A percentile compares a stretch with the other conserved stretches of the same genome.
Evolutionary conservation across 2,797 vertebrate species (phyloP).

Genomic region (Myotis findleyi): DNA sequence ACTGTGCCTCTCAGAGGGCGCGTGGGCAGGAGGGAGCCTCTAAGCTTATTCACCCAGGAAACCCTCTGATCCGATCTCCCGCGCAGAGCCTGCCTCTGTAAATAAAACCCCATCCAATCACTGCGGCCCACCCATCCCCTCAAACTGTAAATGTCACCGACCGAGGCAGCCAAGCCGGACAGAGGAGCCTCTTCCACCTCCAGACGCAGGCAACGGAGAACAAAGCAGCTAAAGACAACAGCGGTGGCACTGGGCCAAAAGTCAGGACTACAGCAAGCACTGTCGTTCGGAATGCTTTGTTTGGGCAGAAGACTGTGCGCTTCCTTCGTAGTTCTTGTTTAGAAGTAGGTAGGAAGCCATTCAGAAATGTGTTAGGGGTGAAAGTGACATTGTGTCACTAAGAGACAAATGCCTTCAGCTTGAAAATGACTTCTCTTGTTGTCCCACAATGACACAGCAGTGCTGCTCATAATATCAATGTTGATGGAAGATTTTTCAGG

Average conservation of each 20-base stretch:
- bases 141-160: slow-evolving; percentile 16
- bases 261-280: not conserved
- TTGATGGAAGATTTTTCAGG: not conserved
- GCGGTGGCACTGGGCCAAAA: not conserved
- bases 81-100: not conserved
- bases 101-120: slow-evolving; percentile 66
- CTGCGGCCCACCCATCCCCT: not conserved
- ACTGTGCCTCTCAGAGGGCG: not conserved
- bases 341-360: not conserved
- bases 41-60: slow-evolving; percentile 78
- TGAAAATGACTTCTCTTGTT: not conserved
- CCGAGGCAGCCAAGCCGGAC: not conserved
- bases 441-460: not conserved
- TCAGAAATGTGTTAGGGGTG: not conserved
- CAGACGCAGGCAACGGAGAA: not conserved
- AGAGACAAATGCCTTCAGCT: not conserved
- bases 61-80: slow-evolving; percentile 68
- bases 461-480: not conserved
- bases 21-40: not conserved
- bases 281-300: not conserved
- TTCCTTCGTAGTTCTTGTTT: not conserved
- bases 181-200: not conserved
- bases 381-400: not conserved
- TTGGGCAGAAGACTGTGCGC: not conserved
- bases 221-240: not conserved